phyloP scores from a whole-genome alignment of 1,140 invertebrate genomes.

The Temnothorax longispinosus region DNA sequence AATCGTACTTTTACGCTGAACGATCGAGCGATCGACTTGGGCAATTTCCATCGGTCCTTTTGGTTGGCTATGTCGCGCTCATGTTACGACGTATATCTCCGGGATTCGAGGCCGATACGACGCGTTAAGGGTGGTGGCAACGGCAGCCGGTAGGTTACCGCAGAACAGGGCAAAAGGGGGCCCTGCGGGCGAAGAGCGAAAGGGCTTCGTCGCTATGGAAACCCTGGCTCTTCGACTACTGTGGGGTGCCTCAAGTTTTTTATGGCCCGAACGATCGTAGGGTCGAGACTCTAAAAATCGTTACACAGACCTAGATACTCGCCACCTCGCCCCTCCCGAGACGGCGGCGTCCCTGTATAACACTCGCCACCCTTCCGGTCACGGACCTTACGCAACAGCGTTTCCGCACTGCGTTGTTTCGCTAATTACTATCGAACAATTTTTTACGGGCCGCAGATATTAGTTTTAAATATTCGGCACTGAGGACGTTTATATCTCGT shows the following conservation, averaged over 20 bases:
- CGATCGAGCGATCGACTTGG: background rate
- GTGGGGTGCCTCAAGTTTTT: slow-evolving; percentile 82
- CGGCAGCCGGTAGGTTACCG: slow-evolving; percentile 63
- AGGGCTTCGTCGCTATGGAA: slow-evolving; percentile 82
- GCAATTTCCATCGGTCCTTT: slow-evolving; percentile 36
- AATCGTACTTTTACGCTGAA: background rate
- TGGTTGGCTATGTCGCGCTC: background rate
- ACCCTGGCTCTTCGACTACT: slow-evolving; percentile 74
- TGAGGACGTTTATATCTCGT: background rate
- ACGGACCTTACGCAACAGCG: slow-evolving; percentile 51
- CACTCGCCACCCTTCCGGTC: slow-evolving; percentile 25
- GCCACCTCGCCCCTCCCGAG: slow-evolving; percentile 45
- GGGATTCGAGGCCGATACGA: slow-evolving; percentile 63
- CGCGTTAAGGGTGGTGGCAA: slow-evolving; percentile 62
- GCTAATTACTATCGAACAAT: slow-evolving; percentile 17
- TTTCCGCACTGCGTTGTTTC: slow-evolving; percentile 4
- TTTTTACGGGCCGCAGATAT: background rate
- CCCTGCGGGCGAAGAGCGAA: slow-evolving; percentile 70
- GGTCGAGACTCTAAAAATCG: slow-evolving; percentile 81
- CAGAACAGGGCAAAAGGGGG: slow-evolving; percentile 27
- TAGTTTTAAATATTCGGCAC: background rate
- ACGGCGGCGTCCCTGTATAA: background rate
- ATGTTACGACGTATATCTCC: slow-evolving; percentile 56
- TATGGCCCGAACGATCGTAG: slow-evolving; percentile 79
- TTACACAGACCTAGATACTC: slow-evolving; percentile 82